Conservation (phyloP, 2,113 vertebrate species). For the Heteronetta atricapilla region DNA sequence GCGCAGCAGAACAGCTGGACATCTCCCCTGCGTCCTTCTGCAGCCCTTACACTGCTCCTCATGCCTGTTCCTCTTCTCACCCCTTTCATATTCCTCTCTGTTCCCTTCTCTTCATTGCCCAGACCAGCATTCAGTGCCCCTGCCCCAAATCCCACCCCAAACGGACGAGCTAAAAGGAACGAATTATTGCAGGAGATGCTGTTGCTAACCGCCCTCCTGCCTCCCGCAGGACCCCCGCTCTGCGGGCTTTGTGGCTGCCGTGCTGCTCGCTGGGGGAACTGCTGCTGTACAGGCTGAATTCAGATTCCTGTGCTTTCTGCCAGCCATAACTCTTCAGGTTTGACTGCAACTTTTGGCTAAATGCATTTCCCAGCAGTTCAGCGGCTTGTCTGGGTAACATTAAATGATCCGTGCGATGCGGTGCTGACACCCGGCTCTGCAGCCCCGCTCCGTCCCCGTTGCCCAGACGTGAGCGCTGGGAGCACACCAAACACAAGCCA, state of each 20-base stretch:
- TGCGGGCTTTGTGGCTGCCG: accelerated
- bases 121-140: not conserved
- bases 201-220: accelerated
- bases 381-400: not conserved
- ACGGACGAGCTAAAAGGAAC: not conserved
- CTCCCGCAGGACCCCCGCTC: not conserved
- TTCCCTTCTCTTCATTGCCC: not conserved
- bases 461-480: not conserved
- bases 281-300: not conserved
- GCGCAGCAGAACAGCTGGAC: no score
- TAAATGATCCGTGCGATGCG: not conserved
- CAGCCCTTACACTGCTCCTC: not conserved
- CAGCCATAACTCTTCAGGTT: not conserved
- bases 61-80: not conserved
- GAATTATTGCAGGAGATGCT: not conserved
- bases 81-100: not conserved
- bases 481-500: not conserved
- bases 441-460: not conserved
- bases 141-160: not conserved
- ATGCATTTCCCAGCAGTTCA: not conserved
- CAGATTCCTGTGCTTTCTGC: not conserved
- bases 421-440: not conserved
- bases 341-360: not conserved
- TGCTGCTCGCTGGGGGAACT: not conserved
- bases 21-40: not conserved